Conservation (phyloP, 1,140 invertebrate species). For the Diploscapter pachys region DNA sequence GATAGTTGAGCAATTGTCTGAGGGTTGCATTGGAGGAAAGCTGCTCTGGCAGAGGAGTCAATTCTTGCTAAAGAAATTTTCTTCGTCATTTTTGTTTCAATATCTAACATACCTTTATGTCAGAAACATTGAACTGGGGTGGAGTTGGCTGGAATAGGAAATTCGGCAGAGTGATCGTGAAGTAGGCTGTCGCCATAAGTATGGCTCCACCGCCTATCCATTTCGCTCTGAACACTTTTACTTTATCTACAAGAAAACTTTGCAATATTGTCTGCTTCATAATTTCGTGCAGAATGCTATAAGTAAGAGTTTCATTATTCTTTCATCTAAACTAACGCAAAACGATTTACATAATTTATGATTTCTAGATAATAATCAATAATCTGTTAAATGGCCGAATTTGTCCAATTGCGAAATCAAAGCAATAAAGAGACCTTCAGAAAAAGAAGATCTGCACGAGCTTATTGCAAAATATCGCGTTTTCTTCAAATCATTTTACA, state of each 20-base stretch:
- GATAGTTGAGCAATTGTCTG: constrained; percentile 40
- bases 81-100: constrained; percentile 4
- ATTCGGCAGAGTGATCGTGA: constrained; percentile 52
- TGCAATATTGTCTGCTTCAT: too few species aligned
- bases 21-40: constrained; percentile 41
- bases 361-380: constrained; percentile 36
- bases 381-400: neutral
- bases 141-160: constrained; percentile 48
- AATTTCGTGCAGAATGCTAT: too few species aligned
- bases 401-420: too few species aligned
- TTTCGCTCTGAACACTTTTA: constrained; percentile 37
- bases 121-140: constrained; percentile 48
- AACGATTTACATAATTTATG: constrained; percentile 1
- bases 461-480: neutral
- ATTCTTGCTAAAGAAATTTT: constrained; percentile 15
- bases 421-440: too few species aligned
- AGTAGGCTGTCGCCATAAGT: constrained; percentile 54
- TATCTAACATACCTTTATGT: constrained; percentile 40
- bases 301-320: too few species aligned
- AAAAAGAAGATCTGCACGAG: too few species aligned
- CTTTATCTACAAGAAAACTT: too few species aligned
- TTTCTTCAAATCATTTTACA: neutral
- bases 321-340: neutral
- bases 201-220: constrained; percentile 56
- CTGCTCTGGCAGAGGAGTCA: constrained; percentile 32